phyloP scores from a whole-genome alignment of 2,113 vertebrate genomes.

The Mormoops blainvillei region DNA sequence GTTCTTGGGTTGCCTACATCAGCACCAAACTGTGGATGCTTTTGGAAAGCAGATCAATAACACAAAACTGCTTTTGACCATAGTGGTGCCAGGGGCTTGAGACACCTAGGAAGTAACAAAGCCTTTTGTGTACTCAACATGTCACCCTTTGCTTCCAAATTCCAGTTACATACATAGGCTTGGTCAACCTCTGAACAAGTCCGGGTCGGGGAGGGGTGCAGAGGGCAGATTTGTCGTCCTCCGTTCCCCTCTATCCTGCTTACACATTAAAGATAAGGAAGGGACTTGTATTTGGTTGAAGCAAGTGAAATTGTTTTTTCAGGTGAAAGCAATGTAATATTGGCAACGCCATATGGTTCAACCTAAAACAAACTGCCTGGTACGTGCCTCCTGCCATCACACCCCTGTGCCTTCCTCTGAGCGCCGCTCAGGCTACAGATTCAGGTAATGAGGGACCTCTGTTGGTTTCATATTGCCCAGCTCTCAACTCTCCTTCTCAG shows the following conservation, averaged over 20 bases:
- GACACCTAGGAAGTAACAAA: neutral
- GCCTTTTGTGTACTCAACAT: neutral
- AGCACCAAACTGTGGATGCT: neutral
- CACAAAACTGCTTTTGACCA: neutral
- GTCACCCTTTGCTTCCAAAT: neutral
- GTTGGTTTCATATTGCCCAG: neutral
- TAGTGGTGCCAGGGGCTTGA: neutral
- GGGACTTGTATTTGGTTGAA: neutral
- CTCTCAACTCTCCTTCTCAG: neutral
- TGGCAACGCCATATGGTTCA: neutral
- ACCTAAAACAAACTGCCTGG: accelerated
- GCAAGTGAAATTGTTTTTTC: neutral
- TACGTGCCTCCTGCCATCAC: accelerated
- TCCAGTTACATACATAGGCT: neutral
- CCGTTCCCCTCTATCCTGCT: neutral
- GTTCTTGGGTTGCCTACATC: neutral
- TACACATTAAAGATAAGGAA: neutral
- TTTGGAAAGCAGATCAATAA: neutral
- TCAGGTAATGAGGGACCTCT: too few relatives aligned
- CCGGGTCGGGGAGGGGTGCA: neutral
- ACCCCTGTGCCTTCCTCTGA: neutral
- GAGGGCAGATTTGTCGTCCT: neutral
- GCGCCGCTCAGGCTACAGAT: neutral
- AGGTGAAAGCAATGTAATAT: neutral
- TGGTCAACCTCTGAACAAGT: neutral